A percentile compares a stretch with the other conserved stretches of the same genome.
phyloP scores from a whole-genome alignment of 2,113 vertebrate genomes.

The Cynoglossus semilaevis region DNA sequence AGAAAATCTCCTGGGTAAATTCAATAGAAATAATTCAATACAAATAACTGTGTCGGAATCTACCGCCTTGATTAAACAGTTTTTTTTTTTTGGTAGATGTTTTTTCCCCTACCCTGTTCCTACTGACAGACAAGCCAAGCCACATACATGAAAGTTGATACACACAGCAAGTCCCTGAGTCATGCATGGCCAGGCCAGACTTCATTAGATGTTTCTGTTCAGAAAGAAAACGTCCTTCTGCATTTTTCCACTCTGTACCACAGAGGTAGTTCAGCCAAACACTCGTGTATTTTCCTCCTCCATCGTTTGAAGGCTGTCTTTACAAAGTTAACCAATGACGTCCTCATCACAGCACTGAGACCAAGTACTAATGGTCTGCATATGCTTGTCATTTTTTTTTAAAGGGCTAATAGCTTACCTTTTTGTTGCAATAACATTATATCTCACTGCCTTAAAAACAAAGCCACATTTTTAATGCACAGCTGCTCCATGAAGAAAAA shows the following conservation, averaged over 20 bases:
- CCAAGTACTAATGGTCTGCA: conserved; percentile 46
- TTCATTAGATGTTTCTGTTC: conserved; percentile 68
- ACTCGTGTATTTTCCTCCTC: conserved; percentile 56
- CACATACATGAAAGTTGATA: conserved; percentile 1
- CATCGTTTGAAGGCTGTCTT: conserved; percentile 55
- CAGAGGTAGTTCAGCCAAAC: conserved; percentile 44
- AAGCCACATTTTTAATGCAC: background rate
- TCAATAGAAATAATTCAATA: no score
- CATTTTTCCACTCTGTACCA: conserved; percentile 38
- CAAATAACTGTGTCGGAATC: background rate
- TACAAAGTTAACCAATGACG: conserved; percentile 47
- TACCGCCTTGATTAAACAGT: conserved; percentile 2
- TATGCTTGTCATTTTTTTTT: no score
- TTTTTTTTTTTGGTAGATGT: conserved; percentile 45
- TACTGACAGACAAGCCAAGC: conserved; percentile 15
- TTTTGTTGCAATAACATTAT: no score
- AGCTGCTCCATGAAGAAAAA: background rate
- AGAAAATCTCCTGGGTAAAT: conserved; percentile 9
- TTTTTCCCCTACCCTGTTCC: conserved; percentile 36
- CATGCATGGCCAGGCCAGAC: conserved; percentile 62
- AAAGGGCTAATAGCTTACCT: no score
- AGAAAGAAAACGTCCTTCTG: conserved; percentile 57
- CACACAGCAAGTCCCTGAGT: conserved; percentile 47
- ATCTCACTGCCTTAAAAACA: no score
- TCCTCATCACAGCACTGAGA: conserved; percentile 32